Percentiles rank a stretch among this genome's conserved stretches.
phyloP scores from a whole-genome alignment of 64 coral and sea anemone species.

The Pachyseris speciosa region DNA sequence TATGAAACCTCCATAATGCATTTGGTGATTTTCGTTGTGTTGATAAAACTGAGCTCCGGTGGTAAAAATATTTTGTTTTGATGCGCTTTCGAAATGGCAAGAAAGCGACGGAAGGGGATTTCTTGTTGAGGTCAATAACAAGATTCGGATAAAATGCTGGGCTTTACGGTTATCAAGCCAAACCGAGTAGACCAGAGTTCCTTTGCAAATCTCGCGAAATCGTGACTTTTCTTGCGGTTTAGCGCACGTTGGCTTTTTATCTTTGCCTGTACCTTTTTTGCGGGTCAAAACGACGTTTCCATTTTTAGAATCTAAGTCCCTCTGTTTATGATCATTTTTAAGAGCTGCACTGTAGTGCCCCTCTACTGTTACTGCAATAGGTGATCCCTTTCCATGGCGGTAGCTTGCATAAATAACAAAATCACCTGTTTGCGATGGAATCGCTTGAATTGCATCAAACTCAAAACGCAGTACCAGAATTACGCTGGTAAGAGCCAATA shows the following conservation, averaged over 20 bases:
- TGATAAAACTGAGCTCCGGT: background rate
- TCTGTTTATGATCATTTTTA: background rate
- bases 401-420: background rate
- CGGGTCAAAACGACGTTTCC: background rate
- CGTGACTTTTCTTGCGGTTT: background rate
- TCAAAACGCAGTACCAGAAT: background rate
- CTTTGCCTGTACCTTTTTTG: too few relatives aligned
- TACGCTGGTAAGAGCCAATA: background rate
- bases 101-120: background rate
- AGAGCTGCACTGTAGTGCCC: background rate
- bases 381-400: too few relatives aligned
- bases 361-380: background rate
- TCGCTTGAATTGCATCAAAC: background rate
- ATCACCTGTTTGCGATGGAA: background rate
- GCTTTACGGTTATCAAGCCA: conserved; percentile 35
- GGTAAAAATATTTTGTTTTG: background rate
- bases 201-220: conserved; percentile 45
- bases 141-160: background rate
- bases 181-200: conserved; percentile 42
- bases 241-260: background rate
- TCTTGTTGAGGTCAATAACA: background rate
- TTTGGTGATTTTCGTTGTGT: conserved; percentile 56
- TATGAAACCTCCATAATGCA: conserved; percentile 41
- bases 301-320: background rate
- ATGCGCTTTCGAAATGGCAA: background rate